Percentiles rank a stretch among this genome's conserved stretches.
Evolutionary conservation across 2,797 vertebrate genomes (phyloP).

Genomic region (Pangasius macronema): DNA sequence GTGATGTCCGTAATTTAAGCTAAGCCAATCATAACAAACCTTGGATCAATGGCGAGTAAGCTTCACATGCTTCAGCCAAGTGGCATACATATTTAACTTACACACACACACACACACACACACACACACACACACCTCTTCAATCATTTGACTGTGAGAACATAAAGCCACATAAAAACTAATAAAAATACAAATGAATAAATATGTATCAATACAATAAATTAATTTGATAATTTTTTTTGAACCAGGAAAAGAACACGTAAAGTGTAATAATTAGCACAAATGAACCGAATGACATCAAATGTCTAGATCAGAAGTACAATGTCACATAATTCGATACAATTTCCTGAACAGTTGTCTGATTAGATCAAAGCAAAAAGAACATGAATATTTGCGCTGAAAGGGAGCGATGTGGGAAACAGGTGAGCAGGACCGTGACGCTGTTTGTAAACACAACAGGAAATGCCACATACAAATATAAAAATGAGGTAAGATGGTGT

Average conservation of each 20-base stretch:
- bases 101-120: constrained; percentile 47
- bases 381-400: background rate
- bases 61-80: background rate
- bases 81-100: constrained; percentile 45
- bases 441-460: background rate
- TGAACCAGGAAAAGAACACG: constrained; percentile 55
- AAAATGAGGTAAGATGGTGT: constrained; percentile 23
- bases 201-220: constrained; percentile 71
- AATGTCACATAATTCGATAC: background rate
- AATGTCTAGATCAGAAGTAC: constrained; percentile 11
- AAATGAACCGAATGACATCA: constrained; percentile 39
- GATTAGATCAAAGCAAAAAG: background rate
- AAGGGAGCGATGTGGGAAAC: background rate
- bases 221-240: constrained; percentile 72
- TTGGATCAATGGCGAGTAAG: background rate
- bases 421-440: background rate
- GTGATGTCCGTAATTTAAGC: background rate
- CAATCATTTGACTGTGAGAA: constrained; percentile 25
- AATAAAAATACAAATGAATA: constrained; percentile 62
- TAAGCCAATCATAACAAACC: background rate
- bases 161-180: constrained; percentile 20
- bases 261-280: constrained; percentile 62
- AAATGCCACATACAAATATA: background rate
- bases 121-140: constrained; percentile 45
- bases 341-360: background rate